Base-by-base conservation (phyloP, 2,113 vertebrate species). In the Rostratula benghalensis region DNA sequence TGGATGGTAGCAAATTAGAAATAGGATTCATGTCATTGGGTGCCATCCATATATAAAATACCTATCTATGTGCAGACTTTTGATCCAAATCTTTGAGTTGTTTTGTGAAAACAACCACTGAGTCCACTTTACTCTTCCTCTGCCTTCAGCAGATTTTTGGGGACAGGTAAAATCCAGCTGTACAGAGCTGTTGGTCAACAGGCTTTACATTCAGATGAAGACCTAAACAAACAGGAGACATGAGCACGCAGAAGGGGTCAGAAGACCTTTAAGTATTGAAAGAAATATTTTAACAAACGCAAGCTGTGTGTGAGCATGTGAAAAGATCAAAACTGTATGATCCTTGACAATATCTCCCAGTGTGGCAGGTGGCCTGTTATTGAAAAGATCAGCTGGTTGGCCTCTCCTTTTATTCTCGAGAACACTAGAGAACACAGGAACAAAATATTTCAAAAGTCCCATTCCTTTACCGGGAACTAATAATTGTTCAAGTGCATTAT, bases 401-500 rank as follows among this genome's bases (percentile, higher is more conserved):
- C 3, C 13, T 59, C 61, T 48, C 9, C 6, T 77, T 65, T 77
- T 45, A 41, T 76, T 51, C 20, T 63, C 9, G 4, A 63, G 57
- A 4, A 2, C 2, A 31, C 67, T n/a, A 64, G 31, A 73, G 88
- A 74, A 37, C 4, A 57, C 2, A n/a, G 6, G 46, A 77, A 65
- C 0, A 23, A 69, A 43, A 5, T 3, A 25, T 30, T 4, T 20
- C 53, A 74, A 48, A 51, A n/a, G 24, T 28, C 19, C 11, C 18
- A 43, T 2, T n/a, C 5, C 2, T 7, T 69, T 2, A 15, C 0
- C 59, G 20, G 35, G 37, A 90, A 61, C 12, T 48, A 7, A 37
- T 45, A 70, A 13, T 77, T n/a, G 25, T 65, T 70, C n/a, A 37
- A 6, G 1, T 46, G 3, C 28, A 6, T 33, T 37, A 31, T 24